Evolutionary conservation across 2,113 vertebrate species (phyloP).

Genomic region (Micronycteris hirsuta): DNA sequence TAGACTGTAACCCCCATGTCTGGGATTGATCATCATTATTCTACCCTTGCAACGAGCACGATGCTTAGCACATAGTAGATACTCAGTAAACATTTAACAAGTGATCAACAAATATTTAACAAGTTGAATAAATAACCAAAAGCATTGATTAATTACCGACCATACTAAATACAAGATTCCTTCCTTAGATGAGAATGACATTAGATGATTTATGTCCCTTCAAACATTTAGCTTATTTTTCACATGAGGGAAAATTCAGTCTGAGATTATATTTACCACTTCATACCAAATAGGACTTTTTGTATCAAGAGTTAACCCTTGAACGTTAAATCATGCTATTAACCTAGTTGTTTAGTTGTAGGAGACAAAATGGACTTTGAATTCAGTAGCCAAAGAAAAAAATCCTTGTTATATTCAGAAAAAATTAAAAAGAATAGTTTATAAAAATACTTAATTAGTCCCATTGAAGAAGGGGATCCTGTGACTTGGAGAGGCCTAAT

Average conservation of each 20-base stretch:
- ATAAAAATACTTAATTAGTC: neutral
- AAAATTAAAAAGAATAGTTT: neutral
- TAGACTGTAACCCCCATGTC: neutral
- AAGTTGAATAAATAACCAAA: neutral
- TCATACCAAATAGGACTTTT: neutral
- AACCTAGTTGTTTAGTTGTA: neutral
- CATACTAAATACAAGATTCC: neutral
- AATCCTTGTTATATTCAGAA: neutral
- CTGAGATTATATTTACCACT: neutral
- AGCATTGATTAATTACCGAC: neutral
- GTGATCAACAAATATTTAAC: neutral
- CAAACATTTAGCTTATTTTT: neutral
- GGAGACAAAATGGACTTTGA: neutral
- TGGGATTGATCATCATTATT: neutral
- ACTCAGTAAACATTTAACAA: neutral
- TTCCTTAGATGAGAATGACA: neutral
- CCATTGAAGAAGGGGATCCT: neutral
- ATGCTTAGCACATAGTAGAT: no score
- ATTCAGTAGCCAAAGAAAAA: neutral
- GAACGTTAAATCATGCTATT: neutral
- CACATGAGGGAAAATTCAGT: neutral
- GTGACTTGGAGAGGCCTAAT: neutral
- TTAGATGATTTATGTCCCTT: neutral
- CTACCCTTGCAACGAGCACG: neutral
- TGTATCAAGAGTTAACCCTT: neutral